Evolutionary conservation across 2,797 vertebrate genomes (phyloP).

Genomic region (Sebastes taczanowskii): DNA sequence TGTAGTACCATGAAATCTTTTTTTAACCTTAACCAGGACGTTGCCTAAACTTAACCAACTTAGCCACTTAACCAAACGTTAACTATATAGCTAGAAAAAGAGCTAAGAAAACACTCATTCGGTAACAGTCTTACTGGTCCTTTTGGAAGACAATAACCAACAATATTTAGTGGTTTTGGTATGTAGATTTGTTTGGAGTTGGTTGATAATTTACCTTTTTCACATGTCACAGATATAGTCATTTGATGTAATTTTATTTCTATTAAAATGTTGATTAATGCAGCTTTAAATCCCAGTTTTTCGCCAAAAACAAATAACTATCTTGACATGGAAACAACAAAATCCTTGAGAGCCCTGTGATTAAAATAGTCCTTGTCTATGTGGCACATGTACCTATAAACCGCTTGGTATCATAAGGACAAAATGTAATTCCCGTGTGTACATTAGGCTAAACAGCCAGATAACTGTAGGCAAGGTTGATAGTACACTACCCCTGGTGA

Average conservation of each 20-base stretch:
- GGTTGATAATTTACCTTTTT: background rate
- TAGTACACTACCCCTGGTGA: constrained; percentile 17
- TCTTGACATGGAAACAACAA: background rate
- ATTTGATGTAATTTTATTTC: background rate
- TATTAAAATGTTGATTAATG: background rate
- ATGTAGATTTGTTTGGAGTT: background rate
- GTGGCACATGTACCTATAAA: background rate
- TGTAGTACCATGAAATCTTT: too few species aligned
- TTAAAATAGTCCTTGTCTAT: background rate
- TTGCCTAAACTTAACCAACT: background rate
- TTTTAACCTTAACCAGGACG: background rate
- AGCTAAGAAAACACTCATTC: background rate
- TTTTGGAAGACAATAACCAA: background rate
- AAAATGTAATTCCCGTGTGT: constrained; percentile 49
- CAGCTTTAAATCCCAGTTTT: background rate
- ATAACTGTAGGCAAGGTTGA: constrained; percentile 36
- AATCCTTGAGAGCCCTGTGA: background rate
- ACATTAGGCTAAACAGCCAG: constrained; percentile 50
- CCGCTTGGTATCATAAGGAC: background rate
- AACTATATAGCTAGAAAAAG: background rate
- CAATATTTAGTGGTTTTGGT: background rate
- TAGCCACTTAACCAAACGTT: background rate
- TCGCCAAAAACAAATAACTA: background rate
- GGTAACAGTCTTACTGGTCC: background rate
- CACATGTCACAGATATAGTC: background rate